Evolutionary conservation across 2,888 invertebrate species (phyloP), one percentile per base, ranked within the genome.

Genomic region (Xanthorhoe spadicearia): DNA sequence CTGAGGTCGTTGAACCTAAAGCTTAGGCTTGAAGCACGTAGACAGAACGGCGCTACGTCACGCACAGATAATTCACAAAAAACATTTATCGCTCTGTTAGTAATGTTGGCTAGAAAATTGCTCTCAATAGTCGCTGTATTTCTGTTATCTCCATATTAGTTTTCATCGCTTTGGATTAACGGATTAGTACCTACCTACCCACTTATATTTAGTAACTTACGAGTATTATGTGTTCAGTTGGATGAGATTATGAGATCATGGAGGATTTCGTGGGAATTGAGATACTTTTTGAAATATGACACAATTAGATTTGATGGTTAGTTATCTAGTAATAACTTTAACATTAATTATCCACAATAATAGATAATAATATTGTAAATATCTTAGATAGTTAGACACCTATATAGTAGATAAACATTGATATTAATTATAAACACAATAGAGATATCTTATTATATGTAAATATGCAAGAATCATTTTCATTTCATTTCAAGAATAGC

Each of bases 1-100:
- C 86, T 88, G 73, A 82, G 89, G 87, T 89, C 88, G 76, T 83
- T 89, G 88, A 90, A 87, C 91, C 78, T 81, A 68, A 73, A 74
- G 75, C 72, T 79, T 79, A 74, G 77, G 78, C 78, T 78, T 80
- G 77, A 79, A 78, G 83, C 85, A 85, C 86, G 85, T 85, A 85
- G 83, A 83, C 77, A 56, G 74, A 84, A 84, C 84, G 83, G 82
- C 82, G 82, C 81, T 79, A 74, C 79, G 83, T 79, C 83, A 86
- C 83, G 88, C 84, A 80, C 75, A 72, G 79, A 53, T 61, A 48
- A 32, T 53, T 53, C 63, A 59, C 61, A 70, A 71, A 78, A 80
- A 76, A 71, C 63, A 72, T 73, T 74, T 76, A 78, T 79, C 76
- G 74, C 69, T 75, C 72, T 70, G 65, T 72, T 71, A 77, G 28